A percentile compares a stretch with the other conserved stretches of the same genome.
phyloP scores from a whole-genome alignment of 2,113 vertebrate species.

The Myiagra hebetior region DNA sequence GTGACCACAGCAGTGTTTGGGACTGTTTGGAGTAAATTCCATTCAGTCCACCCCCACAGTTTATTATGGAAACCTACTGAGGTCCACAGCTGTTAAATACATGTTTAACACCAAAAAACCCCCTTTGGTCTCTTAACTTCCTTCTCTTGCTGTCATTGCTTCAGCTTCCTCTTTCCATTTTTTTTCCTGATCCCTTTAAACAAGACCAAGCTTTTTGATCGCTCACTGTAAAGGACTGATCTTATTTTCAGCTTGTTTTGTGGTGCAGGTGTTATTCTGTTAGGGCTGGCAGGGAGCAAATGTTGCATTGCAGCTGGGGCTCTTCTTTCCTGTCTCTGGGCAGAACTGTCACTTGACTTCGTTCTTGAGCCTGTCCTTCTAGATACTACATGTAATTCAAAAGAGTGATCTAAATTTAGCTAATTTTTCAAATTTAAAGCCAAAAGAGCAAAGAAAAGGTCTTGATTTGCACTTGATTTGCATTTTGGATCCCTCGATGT shows the following conservation, averaged over 20 bases:
- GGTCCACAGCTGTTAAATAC: background rate
- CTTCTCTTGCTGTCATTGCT: background rate
- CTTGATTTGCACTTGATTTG: background rate
- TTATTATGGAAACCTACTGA: background rate
- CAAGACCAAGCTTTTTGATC: background rate
- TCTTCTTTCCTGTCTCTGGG: background rate
- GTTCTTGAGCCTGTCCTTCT: background rate
- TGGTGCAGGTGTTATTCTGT: background rate
- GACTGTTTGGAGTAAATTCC: background rate
- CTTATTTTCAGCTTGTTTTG: background rate
- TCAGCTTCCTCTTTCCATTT: background rate
- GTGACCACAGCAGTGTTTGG: background rate
- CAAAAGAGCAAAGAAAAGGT: background rate
- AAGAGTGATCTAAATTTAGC: background rate
- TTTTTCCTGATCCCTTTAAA: background rate
- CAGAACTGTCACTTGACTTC: background rate
- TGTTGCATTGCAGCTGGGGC: background rate
- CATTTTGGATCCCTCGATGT: rapidly evolving
- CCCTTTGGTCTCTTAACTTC: background rate
- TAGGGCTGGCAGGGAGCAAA: background rate
- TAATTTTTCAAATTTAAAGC: background rate
- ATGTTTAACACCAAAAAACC: background rate
- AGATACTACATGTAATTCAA: background rate
- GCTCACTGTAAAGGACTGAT: background rate
- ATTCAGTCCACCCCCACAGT: background rate